Evolutionary conservation across 2,888 invertebrate species (phyloP).

Genomic region (Clepsis dumicolana): DNA sequence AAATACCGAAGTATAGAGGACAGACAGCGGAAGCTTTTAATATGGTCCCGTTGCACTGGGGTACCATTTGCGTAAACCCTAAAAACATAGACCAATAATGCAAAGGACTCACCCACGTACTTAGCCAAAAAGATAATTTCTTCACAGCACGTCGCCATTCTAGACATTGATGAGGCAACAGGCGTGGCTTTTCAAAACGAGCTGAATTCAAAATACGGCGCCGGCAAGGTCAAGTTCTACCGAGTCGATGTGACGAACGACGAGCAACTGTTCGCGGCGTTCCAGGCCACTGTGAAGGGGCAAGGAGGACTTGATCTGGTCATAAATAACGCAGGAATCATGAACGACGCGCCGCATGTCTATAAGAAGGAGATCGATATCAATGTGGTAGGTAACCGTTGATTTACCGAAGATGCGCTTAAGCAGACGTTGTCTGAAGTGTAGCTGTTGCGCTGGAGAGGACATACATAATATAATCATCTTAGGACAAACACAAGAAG

Average conservation of each 20-base stretch:
- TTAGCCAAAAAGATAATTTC: too few species aligned
- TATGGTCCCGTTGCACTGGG: too few species aligned
- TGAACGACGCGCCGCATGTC: conserved; percentile 52
- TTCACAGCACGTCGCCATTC: conserved; percentile 57
- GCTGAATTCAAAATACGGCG: conserved; percentile 53
- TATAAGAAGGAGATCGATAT: conserved; percentile 60
- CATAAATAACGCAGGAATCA: conserved; percentile 62
- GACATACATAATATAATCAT: too few species aligned
- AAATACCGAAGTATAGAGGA: too few species aligned
- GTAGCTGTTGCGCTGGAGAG: too few species aligned
- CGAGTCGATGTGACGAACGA: conserved; percentile 61
- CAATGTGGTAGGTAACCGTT: conserved; percentile 58
- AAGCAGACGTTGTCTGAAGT: too few species aligned
- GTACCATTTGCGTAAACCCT: neutral
- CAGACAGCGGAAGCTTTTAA: too few species aligned
- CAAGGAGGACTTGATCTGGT: conserved; percentile 57
- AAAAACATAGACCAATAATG: too few species aligned
- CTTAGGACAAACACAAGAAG: too few species aligned
- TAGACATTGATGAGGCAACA: conserved; percentile 56
- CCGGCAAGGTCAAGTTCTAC: conserved; percentile 54
- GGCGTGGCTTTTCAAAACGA: conserved; percentile 54
- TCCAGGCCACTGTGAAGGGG: conserved; percentile 49
- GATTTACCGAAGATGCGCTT: too few species aligned
- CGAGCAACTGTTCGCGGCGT: conserved; percentile 52
- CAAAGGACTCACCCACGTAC: too few species aligned